A percentile compares a stretch with the other conserved stretches of the same genome.
phyloP scores from a whole-genome alignment of 2,888 invertebrate species.

The Deilephila porcellus region DNA sequence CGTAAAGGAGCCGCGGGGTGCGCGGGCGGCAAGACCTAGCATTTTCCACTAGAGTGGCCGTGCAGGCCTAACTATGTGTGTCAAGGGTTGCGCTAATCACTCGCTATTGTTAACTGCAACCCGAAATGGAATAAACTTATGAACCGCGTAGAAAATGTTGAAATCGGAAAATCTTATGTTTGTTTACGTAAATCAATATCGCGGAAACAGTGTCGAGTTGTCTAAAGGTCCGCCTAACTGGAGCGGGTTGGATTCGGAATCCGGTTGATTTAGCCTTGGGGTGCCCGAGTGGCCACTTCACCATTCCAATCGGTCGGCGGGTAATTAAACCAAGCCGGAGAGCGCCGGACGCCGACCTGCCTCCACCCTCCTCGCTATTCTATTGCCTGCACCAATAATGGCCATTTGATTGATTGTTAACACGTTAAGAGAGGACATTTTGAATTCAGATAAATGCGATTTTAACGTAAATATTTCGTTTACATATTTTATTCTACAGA shows the following conservation, averaged over 20 bases:
- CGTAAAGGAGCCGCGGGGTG: constrained; percentile 49
- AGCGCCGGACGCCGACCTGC: constrained; percentile 62
- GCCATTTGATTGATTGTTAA: constrained; percentile 41
- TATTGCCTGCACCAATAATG: constrained; percentile 42
- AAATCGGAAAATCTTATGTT: constrained; percentile 32
- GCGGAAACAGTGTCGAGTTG: constrained; percentile 70
- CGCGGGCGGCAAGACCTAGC: constrained; percentile 72
- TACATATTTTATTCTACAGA: too few species aligned
- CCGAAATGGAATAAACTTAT: constrained; percentile 64
- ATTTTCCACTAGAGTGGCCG: constrained; percentile 80
- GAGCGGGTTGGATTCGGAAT: constrained; percentile 79
- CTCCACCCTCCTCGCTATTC: constrained; percentile 50
- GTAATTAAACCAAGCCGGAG: constrained; percentile 71
- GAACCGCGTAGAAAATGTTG: constrained; percentile 50
- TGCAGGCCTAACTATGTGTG: constrained; percentile 73
- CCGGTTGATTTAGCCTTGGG: constrained; percentile 82
- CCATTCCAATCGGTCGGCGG: constrained; percentile 76
- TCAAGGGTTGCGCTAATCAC: constrained; percentile 81
- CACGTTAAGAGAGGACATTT: not conserved
- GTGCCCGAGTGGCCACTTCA: constrained; percentile 79
- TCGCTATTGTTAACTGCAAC: constrained; percentile 73
- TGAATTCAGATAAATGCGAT: not conserved
- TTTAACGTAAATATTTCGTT: not conserved
- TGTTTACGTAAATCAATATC: constrained; percentile 52
- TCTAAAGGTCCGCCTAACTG: constrained; percentile 79